Evolutionary conservation across 2,113 vertebrate genomes (phyloP).

Genomic region (Nothocercus nigrocapillus): DNA sequence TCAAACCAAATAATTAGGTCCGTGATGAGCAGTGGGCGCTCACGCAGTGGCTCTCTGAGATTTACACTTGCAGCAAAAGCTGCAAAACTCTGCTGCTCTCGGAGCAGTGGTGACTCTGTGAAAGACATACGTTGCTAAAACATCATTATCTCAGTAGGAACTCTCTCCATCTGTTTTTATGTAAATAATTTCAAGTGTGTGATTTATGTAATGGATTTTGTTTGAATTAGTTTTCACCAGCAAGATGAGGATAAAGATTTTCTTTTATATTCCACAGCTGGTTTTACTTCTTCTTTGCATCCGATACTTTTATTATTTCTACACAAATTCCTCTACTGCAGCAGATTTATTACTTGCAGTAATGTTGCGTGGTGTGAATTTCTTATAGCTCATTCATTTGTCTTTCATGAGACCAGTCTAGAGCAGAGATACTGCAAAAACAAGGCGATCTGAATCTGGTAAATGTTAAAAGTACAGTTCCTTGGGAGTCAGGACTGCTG

Average conservation of each 20-base stretch:
- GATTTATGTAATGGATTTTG: conserved; percentile 64
- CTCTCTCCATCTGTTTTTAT: conserved; percentile 57
- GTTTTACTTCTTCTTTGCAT: conserved; percentile 69
- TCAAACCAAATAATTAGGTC: neutral
- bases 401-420: conserved; percentile 37
- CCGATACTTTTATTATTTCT: conserved; percentile 57
- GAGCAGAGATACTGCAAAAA: conserved; percentile 9
- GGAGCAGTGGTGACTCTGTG: neutral
- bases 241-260: conserved; percentile 51
- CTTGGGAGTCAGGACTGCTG: neutral
- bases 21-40: neutral
- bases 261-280: conserved; percentile 67
- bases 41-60: neutral
- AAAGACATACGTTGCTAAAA: conserved; percentile 12
- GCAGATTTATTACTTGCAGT: conserved; percentile 67
- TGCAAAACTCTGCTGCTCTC: neutral
- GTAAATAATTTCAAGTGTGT: conserved; percentile 62
- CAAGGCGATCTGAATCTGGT: conserved; percentile 6
- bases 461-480: neutral
- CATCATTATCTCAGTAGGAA: conserved; percentile 15
- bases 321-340: conserved; percentile 54
- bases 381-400: conserved; percentile 53
- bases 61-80: neutral
- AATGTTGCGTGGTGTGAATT: conserved; percentile 47
- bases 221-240: conserved; percentile 71